Base-by-base conservation (phyloP, 2,797 vertebrate species). In the Botia kubotai region DNA sequence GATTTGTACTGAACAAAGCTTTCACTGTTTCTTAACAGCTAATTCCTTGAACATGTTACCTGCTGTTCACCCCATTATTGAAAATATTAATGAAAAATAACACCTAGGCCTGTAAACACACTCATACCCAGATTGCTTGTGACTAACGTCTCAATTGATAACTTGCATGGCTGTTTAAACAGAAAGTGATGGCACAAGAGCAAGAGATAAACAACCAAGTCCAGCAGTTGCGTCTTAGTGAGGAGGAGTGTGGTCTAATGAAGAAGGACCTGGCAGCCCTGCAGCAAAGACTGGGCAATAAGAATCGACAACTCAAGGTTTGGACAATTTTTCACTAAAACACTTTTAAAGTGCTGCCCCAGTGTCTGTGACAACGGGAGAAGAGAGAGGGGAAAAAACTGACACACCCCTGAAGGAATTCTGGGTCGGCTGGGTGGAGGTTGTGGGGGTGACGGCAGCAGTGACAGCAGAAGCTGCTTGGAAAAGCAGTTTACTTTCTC, bases 221-320 rank as follows among this genome's bases (percentile, higher is more conserved):
- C 79, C 93, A 93, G 88, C 89, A 75, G 85, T 95, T 92, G 92
- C 92, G 86, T 74, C 75, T 87, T 77, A 88, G 87, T 73, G 95
- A 96, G 71, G 93, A 95, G 83, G 93, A 96, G 91, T 93, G 93
- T 74, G 72, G 68, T 72, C 43, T 85, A 90, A 93, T 96, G 92
- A 96, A 95, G 93, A 94, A 92, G 87, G 94, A 98, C 90, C 89
- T 97, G 83, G 72, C 90, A 89, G 90, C 89, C 87, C 94, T 97
- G 87, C 93, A 91, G 83, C 89, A 93, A 89, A 94, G 95, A 92
- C 93, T 96, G 91, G 92, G 91, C 92, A 93, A 95, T 91, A 95
- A 93, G 91, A 95, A 90, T 89, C 92, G 93, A 87, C 95, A 97
- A 94, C 89, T 96, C 90, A 92, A 97, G 97, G 97, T 98, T 93